Conservation (phyloP, 2,888 invertebrate species). For the Exocentrus adspersus region DNA sequence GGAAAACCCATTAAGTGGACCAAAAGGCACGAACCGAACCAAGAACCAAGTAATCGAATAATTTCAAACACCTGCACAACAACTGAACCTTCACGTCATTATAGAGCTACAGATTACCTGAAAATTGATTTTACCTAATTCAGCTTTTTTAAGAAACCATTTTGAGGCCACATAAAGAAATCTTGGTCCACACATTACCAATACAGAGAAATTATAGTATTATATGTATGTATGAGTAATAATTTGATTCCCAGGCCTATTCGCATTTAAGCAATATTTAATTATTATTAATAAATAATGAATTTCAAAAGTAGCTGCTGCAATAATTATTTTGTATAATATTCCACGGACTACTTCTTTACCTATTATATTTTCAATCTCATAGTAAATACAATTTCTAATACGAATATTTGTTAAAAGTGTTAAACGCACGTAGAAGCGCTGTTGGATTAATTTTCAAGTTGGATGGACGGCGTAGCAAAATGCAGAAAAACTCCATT, state of each 20-base stretch:
- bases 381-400: too few species aligned
- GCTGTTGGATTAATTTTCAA: neutral
- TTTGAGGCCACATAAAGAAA: neutral
- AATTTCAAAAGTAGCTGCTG: constrained; percentile 11
- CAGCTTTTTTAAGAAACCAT: neutral
- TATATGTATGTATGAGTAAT: constrained; percentile 6
- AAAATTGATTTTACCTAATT: neutral
- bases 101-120: neutral
- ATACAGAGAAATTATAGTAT: neutral
- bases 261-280: neutral
- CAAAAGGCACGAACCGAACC: neutral
- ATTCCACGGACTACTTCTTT: too few species aligned
- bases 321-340: neutral
- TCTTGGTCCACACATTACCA: constrained; percentile 12
- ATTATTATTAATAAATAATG: constrained; percentile 5
- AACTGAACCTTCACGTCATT: neutral
- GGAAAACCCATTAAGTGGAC: neutral
- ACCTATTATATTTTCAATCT: too few species aligned
- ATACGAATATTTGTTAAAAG: too few species aligned
- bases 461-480: neutral
- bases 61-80: neutral
- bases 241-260: neutral
- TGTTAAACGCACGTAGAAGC: too few species aligned
- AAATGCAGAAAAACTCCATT: neutral
- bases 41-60: constrained; percentile 10